These are phyloP conservation scores for Meloidogyne chitwoodi DNA, from an alignment of 1,140 invertebrate species.

Conservation along the genomic window DNA sequence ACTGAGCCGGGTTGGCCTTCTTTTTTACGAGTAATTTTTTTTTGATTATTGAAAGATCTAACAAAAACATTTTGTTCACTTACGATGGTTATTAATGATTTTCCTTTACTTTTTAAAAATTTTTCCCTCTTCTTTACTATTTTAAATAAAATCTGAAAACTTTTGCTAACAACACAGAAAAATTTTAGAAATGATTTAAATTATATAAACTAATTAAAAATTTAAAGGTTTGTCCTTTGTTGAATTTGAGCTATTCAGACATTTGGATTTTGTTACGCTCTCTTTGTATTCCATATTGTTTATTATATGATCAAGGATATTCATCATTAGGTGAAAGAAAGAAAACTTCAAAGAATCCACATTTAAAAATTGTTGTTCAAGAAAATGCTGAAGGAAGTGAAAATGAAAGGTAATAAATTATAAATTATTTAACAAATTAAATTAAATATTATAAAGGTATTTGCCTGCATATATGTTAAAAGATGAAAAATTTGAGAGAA, in stretches of 20 bases:
- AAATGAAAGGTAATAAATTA: slow-evolving; percentile 14
- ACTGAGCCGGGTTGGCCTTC: slow-evolving; percentile 43
- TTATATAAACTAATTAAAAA: neutral
- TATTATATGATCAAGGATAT: slow-evolving; percentile 44
- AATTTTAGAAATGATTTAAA: neutral
- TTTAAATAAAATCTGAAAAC: no score
- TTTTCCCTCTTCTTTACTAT: neutral
- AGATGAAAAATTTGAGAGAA: slow-evolving; percentile 33
- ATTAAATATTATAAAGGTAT: slow-evolving; percentile 22
- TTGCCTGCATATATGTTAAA: slow-evolving; percentile 34
- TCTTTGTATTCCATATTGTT: slow-evolving; percentile 44
- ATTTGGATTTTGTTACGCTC: slow-evolving; percentile 33
- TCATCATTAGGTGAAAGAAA: slow-evolving; percentile 40
- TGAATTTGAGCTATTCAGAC: slow-evolving; percentile 41
- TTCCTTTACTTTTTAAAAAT: neutral
- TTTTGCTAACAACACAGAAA: no score
- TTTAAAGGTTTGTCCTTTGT: slow-evolving; percentile 40
- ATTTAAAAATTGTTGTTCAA: slow-evolving; percentile 10
- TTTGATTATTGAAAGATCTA: neutral
- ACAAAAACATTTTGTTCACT: no score
- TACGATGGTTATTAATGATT: no score
- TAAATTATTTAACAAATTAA: neutral
- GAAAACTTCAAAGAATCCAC: slow-evolving; percentile 38
- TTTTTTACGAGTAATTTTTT: slow-evolving; percentile 35
- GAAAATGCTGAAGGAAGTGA: neutral